Evolutionary conservation across 2,113 vertebrate genomes (phyloP), one percentile per base, ranked within the genome.

Genomic region (Nyctereutes procyonoides): DNA sequence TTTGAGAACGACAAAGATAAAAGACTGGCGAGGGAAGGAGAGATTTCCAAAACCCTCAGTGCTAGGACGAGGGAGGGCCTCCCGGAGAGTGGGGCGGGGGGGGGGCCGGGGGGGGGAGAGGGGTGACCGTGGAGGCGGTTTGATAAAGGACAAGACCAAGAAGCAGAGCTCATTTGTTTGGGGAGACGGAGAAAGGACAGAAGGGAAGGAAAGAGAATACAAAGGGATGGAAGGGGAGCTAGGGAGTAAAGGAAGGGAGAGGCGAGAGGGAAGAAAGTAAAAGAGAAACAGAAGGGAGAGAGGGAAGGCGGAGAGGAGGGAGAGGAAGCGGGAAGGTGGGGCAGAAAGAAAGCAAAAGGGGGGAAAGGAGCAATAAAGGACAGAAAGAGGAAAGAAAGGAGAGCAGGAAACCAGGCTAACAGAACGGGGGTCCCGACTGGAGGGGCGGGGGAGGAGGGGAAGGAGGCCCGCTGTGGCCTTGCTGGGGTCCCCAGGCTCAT

Each of bases 1-100:
- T 30, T 32, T 77, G 26, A 86, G 56, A 85, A 55, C 55, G 82
- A 85, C 87, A 81, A 97, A 94, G 79, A 63, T 35, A 84, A 93
- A 63, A 89, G 62, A 51, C 12, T 30, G 38, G 32, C 4, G 19
- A 71, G 53, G 58, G 91, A 51, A 74, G 89, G 53, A 71, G 76
- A 73, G 17, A 32, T 35, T 2, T 9, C 24, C 48, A 81, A 80
- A 92, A 83, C 38, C 9, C 69, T 51, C 11, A 30, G 9, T 2
- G 32, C 82, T 71, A 51, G 51, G 58, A 77, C 20, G 86, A 92
- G 62, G 22, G 65, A 51, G n/a, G 30, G n/a, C 16, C 16, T 35
- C 35, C 6, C 0, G 48, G 20, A 62, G 35, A 15, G 11, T 5
- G 15, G 17, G 43, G 43, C 1, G 43, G 5, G 24, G 48, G 62